Evolutionary conservation across 1,140 invertebrate genomes (phyloP).

Genomic region (Megathymus violae): DNA sequence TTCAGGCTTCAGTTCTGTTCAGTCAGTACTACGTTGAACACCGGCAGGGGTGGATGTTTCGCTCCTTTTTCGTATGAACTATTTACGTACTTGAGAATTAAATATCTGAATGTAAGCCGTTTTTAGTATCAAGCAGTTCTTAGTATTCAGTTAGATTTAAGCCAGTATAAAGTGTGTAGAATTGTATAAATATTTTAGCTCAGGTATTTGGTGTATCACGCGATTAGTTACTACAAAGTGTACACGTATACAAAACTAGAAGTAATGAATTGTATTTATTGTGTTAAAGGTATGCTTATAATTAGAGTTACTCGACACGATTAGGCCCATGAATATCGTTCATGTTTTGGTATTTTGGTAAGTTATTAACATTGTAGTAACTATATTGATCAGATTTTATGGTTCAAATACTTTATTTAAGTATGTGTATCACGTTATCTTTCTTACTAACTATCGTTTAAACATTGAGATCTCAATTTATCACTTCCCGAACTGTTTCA

Average conservation of each 20-base stretch:
- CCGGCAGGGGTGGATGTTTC: constrained; percentile 42
- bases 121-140: background rate
- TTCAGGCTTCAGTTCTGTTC: constrained; percentile 47
- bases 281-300: background rate
- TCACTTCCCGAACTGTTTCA: no score
- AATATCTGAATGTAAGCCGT: background rate
- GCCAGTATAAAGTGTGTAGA: background rate
- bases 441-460: no score
- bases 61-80: constrained; percentile 18
- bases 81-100: constrained; percentile 29
- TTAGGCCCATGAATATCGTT: background rate
- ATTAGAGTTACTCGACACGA: background rate
- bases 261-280: background rate
- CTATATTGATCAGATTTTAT: no score
- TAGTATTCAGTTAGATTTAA: background rate
- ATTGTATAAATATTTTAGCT: constrained; percentile 9
- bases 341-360: background rate
- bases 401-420: no score
- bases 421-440: no score
- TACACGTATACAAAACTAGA: background rate
- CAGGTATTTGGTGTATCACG: background rate
- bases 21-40: constrained; percentile 53
- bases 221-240: background rate
- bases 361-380: background rate
- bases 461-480: no score